Evolutionary conservation across 2,113 vertebrate genomes (phyloP).

Genomic region (Bolborhynchus lineola): DNA sequence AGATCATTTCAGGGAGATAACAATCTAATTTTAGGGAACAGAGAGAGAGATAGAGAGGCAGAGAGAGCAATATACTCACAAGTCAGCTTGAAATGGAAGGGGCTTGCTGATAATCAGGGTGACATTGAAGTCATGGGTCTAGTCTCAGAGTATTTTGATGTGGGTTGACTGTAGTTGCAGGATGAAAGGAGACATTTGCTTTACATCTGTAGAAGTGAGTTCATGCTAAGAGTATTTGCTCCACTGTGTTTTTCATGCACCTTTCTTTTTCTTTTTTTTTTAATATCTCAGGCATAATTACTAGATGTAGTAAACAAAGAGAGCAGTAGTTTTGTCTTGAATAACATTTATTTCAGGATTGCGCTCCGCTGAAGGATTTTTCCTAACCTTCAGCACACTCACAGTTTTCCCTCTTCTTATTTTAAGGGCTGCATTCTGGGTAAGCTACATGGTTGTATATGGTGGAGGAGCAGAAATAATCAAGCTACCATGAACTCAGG

Average conservation of each 20-base stretch:
- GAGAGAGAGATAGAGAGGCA: not conserved
- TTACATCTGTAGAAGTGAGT: not conserved
- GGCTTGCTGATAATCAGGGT: not conserved
- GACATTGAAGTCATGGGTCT: not conserved
- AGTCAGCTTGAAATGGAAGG: not conserved
- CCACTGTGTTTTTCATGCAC: not conserved
- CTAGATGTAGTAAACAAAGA: not conserved
- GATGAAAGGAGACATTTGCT: not conserved
- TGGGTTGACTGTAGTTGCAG: not conserved
- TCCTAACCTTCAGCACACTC: not conserved
- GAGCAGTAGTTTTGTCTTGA: slow-evolving; percentile 8
- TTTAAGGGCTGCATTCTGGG: not conserved
- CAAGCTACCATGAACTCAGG: not conserved
- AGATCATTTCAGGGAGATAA: not conserved
- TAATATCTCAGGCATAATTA: slow-evolving; percentile 7
- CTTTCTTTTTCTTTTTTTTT: not conserved
- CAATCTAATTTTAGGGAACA: not conserved
- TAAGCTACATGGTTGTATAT: not conserved
- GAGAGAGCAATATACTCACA: not conserved
- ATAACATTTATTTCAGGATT: slow-evolving; percentile 43
- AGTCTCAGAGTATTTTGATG: slow-evolving; percentile 2
- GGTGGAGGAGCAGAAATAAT: not conserved
- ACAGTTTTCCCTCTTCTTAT: not conserved
- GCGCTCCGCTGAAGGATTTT: not conserved
- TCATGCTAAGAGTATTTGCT: not conserved